A percentile compares a stretch with the other conserved stretches of the same genome.
phyloP scores from a whole-genome alignment of 2,113 vertebrate genomes.

The Plestiodon gilberti region DNA sequence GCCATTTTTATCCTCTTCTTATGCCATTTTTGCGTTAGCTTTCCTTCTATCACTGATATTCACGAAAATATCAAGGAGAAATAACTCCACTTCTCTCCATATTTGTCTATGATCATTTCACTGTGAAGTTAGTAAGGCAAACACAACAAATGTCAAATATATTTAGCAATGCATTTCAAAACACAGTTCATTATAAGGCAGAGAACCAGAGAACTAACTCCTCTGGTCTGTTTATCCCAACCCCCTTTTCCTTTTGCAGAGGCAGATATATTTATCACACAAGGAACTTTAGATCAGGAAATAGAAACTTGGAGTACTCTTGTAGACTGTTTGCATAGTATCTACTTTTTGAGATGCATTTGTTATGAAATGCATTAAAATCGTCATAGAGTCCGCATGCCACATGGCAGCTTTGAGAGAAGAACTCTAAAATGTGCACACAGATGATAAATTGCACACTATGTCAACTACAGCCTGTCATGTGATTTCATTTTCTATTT shows the following conservation, averaged over 20 bases:
- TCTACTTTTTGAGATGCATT: conserved; percentile 54
- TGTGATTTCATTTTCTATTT: conserved; percentile 68
- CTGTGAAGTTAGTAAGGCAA: conserved; percentile 55
- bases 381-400: conserved; percentile 43
- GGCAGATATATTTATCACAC: conserved; percentile 44
- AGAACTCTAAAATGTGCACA: conserved; percentile 59
- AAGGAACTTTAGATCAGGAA: conserved; percentile 48
- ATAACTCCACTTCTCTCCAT: conserved; percentile 4
- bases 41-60: neutral
- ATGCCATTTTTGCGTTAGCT: neutral
- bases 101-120: conserved; percentile 54
- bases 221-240: conserved; percentile 34
- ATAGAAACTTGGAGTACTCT: conserved; percentile 47
- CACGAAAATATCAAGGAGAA: neutral
- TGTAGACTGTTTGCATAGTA: conserved; percentile 48
- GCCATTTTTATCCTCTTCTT: neutral
- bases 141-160: conserved; percentile 49
- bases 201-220: conserved; percentile 39
- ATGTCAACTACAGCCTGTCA: conserved; percentile 67
- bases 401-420: conserved; percentile 63
- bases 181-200: conserved; percentile 56
- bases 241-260: conserved; percentile 28
- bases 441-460: conserved; percentile 70
- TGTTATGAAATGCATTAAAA: conserved; percentile 55
- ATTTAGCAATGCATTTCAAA: conserved; percentile 55